Evolutionary conservation across 2,797 vertebrate genomes (phyloP), one percentile per base, ranked within the genome.

Genomic region (Sebastes wilsoni): DNA sequence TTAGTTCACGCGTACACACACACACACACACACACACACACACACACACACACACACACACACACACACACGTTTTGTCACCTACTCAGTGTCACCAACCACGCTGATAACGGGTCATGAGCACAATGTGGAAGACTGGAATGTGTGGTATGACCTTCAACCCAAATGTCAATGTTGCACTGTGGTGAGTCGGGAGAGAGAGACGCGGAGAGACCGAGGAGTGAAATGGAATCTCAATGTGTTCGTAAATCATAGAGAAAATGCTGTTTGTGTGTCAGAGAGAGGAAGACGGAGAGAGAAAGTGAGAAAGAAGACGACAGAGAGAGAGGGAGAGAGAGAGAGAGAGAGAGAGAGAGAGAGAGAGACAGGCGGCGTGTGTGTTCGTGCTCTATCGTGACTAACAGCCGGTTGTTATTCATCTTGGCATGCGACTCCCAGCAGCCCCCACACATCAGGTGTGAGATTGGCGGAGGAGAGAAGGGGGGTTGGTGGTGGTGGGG

Each of bases 401-500:
- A 94, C 93, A 94, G 91, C 92, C 92, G 91, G 93, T 94, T 93
- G 94, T 94, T 95, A 94, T 94, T 95, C 90, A 94, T 95, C 94
- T 93, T 95, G 94, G 92, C 95, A 94, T 94, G 92, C 84, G 90
- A 93, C 90, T 94, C 94, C 91, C 92, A 90, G 91, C 93, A 94
- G 93, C 93, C 91, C 93, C 93, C 93, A 93, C 93, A 93, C 93
- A 95, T 95, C 93, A 95, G 94, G 94, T 94, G 93, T 92, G 93
- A 94, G 93, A 94, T 93, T 93, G 90, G 91, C 75, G 81, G 87
- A 12, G 87, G 79, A 82, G 71, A 42, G 79, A 72, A 46, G 80
- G 86, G 32, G 84, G 82, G 77, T 75, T 64, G 73, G 65, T 23
- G 80, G 74, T 8, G 56, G 25, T 12, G 56, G 73, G 66, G 76